phyloP scores from a whole-genome alignment of 2,113 vertebrate species.

The Formicarius rufipectus region DNA sequence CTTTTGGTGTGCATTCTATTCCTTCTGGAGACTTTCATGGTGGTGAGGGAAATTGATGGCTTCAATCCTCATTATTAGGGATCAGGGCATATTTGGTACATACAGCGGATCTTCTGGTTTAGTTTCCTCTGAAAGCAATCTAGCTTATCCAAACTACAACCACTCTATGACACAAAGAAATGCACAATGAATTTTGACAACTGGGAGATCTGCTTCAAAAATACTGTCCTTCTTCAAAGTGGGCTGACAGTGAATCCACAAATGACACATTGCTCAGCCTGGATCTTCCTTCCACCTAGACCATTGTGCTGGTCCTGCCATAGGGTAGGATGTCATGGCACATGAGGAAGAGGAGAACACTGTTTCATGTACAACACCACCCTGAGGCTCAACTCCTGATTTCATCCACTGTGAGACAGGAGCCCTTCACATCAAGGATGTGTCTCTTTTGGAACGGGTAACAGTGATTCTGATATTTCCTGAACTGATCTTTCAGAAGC shows the following conservation, averaged over 20 bases:
- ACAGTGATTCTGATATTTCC: not conserved
- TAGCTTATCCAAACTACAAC: not conserved
- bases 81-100: not conserved
- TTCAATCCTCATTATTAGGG: not conserved
- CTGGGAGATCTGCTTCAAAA: not conserved
- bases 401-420: not conserved
- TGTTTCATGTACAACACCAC: not conserved
- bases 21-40: not conserved
- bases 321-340: not conserved
- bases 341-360: not conserved
- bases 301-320: not conserved
- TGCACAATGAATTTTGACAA: not conserved
- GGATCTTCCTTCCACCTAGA: not conserved
- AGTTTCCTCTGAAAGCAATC: not conserved
- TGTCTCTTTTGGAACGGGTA: not conserved
- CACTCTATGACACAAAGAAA: not conserved
- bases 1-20: fast-evolving
- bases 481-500: not conserved
- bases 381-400: not conserved
- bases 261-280: not conserved
- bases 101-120: not conserved
- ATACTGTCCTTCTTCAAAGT: not conserved
- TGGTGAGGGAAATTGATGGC: not conserved
- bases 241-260: not conserved
- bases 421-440: not conserved